These are phyloP conservation scores for Diorhabda elongata DNA, from an alignment of 1,140 invertebrate species.

Conservation along the genomic window DNA sequence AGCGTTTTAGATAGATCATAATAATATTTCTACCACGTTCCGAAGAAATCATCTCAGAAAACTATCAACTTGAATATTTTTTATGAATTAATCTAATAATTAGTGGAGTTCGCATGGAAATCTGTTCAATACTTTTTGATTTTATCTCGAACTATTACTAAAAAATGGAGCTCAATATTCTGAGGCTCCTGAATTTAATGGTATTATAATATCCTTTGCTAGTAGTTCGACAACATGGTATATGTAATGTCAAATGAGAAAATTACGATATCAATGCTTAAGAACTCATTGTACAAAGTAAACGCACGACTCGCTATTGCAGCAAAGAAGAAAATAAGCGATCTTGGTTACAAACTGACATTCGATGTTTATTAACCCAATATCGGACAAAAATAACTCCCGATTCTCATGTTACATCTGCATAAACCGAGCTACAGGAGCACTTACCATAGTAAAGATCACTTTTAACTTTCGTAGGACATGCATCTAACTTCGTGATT, in stretches of 20 bases:
- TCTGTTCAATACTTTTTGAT: too few species aligned
- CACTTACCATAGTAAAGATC: slow-evolving; percentile 9
- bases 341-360: not conserved
- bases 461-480: not conserved
- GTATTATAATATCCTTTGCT: too few species aligned
- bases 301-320: slow-evolving; percentile 1
- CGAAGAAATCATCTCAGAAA: too few species aligned
- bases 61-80: too few species aligned
- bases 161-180: too few species aligned
- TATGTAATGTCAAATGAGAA: not conserved
- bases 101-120: too few species aligned
- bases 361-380: not conserved
- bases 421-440: slow-evolving; percentile 7
- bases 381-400: slow-evolving; percentile 5
- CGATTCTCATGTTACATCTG: slow-evolving; percentile 7
- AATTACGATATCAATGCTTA: not conserved
- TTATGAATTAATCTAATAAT: too few species aligned
- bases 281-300: not conserved
- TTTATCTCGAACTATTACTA: too few species aligned
- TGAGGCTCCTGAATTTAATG: too few species aligned
- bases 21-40: too few species aligned
- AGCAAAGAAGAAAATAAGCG: not conserved
- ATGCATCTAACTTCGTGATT: slow-evolving; percentile 6
- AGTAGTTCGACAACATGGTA: too few species aligned
- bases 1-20: too few species aligned